A percentile compares a stretch with the other conserved stretches of the same genome.
Conservation (phyloP, 2,888 invertebrate genomes). For the Yponomeuta evonymella region DNA sequence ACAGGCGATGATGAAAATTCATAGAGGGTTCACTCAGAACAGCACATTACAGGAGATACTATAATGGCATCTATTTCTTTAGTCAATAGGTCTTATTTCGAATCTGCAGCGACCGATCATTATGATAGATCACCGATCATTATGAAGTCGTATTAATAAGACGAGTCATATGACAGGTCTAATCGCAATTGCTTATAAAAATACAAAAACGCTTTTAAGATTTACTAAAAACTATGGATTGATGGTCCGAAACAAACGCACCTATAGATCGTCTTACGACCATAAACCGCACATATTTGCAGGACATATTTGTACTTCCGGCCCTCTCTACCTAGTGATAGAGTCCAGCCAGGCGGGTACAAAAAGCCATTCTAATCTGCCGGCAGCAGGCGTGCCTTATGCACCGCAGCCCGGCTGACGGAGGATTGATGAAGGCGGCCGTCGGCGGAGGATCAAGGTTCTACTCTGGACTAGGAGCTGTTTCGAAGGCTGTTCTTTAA, state of each 20-base stretch:
- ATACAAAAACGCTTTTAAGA: background rate
- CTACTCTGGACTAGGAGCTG: background rate
- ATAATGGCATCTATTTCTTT: no score
- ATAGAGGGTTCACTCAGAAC: no score
- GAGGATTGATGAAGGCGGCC: slow-evolving; percentile 19
- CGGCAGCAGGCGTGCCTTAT: slow-evolving; percentile 5
- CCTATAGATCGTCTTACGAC: no score
- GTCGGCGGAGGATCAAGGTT: background rate
- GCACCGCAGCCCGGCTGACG: slow-evolving; percentile 14
- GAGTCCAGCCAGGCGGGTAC: slow-evolving; percentile 8
- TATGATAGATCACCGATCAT: no score
- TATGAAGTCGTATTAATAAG: no score
- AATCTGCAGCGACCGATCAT: no score
- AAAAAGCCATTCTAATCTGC: slow-evolving; percentile 16
- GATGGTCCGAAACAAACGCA: background rate
- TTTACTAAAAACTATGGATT: background rate
- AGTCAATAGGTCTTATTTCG: no score
- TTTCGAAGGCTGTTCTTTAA: no score
- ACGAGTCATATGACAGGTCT: no score
- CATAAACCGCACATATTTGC: no score
- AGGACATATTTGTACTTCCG: background rate
- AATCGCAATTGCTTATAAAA: no score
- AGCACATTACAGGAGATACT: no score
- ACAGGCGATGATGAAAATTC: background rate
- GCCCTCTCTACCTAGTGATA: background rate